Evolutionary conservation across 2,888 invertebrate species (phyloP), one percentile per base, ranked within the genome.

Genomic region (Amphipyra tragopoginis): DNA sequence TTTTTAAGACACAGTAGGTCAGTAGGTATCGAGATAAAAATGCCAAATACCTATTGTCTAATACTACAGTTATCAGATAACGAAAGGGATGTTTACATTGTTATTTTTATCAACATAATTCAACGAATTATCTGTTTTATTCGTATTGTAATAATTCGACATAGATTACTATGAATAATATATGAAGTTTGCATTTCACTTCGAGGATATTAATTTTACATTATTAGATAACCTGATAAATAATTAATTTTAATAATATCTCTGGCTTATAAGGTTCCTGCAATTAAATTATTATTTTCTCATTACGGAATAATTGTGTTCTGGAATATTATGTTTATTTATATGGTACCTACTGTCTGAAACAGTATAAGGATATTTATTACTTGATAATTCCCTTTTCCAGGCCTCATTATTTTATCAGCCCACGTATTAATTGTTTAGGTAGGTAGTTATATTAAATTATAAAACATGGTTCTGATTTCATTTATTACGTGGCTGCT

Each of bases 391-490:
- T 61, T 13, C 14, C 14, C 43, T 52, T 54, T 44, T 39, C 3
- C 14, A 8, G 29, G 11, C 6, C 40, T 56, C 33, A 57, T 67
- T 58, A 58, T 47, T 43, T 58, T 48, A 47, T 47, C 56, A 43
- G 21, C 51, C 70, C 49, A 57, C 52, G 44, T 26, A 53, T 8
- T n/a, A 50, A 53, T 53, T 53, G 9, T 48, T 55, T 50, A 34
- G 40, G 14, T 50, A 34, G 40, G 14, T 51, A 43, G 50, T 51
- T 39, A 38, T 38, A 38, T 42, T 34, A 7, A 38, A 40, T 52
- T 64, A 33, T 15, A 33, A 13, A 48, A 42, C 8, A 3, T 33
- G 34, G 21, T 58, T 58, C 40, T 36, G 6, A n/a, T 26, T 54
- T 26, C 29, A 42, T 38, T 15, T 13, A 13, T 58, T n/a, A 34